Conservation (phyloP, 2,113 vertebrate genomes). For the Crotalus viridis region DNA sequence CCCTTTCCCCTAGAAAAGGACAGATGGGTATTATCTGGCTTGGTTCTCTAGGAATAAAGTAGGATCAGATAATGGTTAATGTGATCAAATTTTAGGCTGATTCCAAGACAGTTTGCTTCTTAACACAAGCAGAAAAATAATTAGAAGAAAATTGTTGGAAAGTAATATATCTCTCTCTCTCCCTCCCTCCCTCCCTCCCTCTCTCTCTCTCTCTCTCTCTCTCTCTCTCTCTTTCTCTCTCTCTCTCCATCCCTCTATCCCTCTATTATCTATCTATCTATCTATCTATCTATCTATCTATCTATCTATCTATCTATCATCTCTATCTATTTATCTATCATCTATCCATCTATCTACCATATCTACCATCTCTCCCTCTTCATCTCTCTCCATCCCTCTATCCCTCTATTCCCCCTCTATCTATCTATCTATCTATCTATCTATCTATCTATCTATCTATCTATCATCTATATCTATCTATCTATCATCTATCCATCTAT, state of each 20-base stretch:
- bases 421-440: too few species aligned
- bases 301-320: not conserved
- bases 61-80: conserved; percentile 54
- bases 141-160: not conserved
- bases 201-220: not conserved
- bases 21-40: conserved; percentile 56
- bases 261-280: too few species aligned
- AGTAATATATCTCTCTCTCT: not conserved
- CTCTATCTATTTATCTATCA: not conserved
- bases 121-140: conserved; percentile 12
- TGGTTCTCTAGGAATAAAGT: conserved; percentile 42
- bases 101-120: conserved; percentile 24
- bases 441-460: too few species aligned
- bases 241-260: too few species aligned
- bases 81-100: conserved; percentile 50
- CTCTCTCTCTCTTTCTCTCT: too few species aligned
- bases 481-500: too few species aligned
- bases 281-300: too few species aligned
- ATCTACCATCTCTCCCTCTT: too few species aligned
- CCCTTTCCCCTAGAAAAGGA: conserved; percentile 20
- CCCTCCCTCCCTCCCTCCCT: not conserved
- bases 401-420: too few species aligned
- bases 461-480: too few species aligned
- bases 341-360: too few species aligned
- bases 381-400: too few species aligned